phyloP scores from a whole-genome alignment of 2,797 vertebrate species.

The Microcaecilia unicolor region DNA sequence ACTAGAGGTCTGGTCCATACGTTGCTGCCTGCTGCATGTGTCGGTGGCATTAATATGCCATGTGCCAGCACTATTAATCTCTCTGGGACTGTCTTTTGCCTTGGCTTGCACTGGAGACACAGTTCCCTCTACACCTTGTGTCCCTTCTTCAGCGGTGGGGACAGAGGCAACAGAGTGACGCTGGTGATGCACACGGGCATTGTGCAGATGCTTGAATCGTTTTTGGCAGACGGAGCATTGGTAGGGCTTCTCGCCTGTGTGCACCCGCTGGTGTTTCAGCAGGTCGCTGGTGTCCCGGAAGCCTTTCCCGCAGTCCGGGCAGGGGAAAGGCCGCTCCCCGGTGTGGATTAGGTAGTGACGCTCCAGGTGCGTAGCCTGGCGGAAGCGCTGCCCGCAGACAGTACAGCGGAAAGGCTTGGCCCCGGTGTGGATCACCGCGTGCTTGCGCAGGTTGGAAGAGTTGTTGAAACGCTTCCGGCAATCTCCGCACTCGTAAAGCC shows the following conservation, averaged over 20 bases:
- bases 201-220: background rate
- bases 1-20: too few species aligned
- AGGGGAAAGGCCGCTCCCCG: constrained; percentile 73
- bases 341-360: constrained; percentile 80
- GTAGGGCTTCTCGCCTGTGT: constrained; percentile 17
- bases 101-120: too few species aligned
- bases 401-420: constrained; percentile 67
- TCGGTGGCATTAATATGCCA: too few species aligned
- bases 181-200: background rate
- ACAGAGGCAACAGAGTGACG: too few species aligned
- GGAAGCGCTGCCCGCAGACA: constrained; percentile 73
- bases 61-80: too few species aligned
- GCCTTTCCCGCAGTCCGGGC: constrained; percentile 70
- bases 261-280: constrained; percentile 54
- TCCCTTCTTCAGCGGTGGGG: too few species aligned
- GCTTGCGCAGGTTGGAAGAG: constrained; percentile 55
- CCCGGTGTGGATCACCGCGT: constrained; percentile 61
- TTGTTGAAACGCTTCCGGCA: constrained; percentile 50
- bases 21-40: too few species aligned
- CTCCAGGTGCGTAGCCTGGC: constrained; percentile 72
- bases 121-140: too few species aligned
- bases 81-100: too few species aligned
- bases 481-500: constrained; percentile 45
- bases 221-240: background rate
- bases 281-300: constrained; percentile 75